phyloP scores from a whole-genome alignment of 2,113 vertebrate species.

The Catharus minimus region DNA sequence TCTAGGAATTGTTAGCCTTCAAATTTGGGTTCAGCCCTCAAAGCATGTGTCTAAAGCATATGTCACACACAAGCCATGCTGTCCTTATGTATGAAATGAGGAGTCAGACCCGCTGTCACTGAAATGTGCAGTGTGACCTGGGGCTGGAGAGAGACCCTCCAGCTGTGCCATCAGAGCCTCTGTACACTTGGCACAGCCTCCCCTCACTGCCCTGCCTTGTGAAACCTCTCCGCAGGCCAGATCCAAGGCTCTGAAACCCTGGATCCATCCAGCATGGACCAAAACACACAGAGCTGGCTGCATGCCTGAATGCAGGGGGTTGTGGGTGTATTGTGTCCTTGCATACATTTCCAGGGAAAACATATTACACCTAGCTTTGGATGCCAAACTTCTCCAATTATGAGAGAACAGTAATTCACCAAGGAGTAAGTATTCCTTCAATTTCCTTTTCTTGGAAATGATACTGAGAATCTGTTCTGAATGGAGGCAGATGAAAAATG shows the following conservation, averaged over 20 bases:
- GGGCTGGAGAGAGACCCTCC: not conserved
- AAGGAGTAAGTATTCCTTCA: conserved; percentile 53
- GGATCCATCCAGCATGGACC: conserved; percentile 30
- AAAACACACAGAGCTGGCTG: conserved; percentile 9
- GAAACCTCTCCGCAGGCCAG: not conserved
- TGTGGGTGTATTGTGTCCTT: conserved; percentile 46
- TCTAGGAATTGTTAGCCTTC: not conserved
- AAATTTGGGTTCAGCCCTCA: not conserved
- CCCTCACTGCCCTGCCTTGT: not conserved
- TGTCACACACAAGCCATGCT: not conserved
- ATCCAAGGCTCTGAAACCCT: not conserved
- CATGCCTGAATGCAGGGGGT: not conserved
- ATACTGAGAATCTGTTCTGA: conserved; percentile 56
- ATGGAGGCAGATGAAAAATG: conserved; percentile 61
- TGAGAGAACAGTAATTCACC: conserved; percentile 36
- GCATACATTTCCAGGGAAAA: conserved; percentile 58
- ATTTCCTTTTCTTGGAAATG: conserved; percentile 53
- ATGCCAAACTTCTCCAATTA: conserved; percentile 47
- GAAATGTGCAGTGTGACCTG: not conserved
- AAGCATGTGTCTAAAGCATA: not conserved
- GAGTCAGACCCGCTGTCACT: not conserved
- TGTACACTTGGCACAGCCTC: accelerated
- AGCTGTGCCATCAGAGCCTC: not conserved
- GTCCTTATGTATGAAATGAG: not conserved
- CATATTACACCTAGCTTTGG: conserved; percentile 21